Conservation (phyloP, 2,888 invertebrate genomes). For the Sepiola atlantica region DNA sequence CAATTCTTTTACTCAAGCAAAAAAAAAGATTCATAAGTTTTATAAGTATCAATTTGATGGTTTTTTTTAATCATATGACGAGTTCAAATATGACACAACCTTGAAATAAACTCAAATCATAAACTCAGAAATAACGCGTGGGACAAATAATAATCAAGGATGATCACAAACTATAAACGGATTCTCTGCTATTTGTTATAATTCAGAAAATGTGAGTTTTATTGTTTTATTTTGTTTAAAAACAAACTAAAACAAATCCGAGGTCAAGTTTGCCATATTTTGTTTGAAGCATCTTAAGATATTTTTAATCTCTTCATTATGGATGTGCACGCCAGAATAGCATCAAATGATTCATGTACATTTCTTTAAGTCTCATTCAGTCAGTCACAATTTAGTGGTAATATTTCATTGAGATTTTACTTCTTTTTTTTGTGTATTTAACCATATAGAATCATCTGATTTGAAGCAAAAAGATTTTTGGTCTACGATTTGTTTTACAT, state of each 20-base stretch:
- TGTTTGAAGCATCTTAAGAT: background rate
- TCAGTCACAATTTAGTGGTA: background rate
- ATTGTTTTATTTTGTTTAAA: background rate
- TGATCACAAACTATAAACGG: background rate
- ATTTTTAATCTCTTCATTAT: background rate
- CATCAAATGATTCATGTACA: background rate
- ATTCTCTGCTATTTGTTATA: background rate
- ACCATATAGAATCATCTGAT: background rate
- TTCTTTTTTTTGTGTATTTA: background rate
- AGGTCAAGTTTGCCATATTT: background rate
- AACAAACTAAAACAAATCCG: background rate
- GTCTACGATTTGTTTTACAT: background rate
- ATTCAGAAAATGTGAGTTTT: background rate
- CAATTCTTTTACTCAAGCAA: too few species aligned
- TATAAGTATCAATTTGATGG: too few species aligned
- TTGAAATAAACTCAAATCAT: too few species aligned
- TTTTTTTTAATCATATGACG: too few species aligned
- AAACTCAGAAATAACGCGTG: background rate
- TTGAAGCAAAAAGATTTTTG: background rate
- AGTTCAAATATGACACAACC: too few species aligned
- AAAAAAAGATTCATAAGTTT: too few species aligned
- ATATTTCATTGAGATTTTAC: background rate
- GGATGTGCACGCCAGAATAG: background rate
- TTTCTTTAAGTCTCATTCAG: background rate
- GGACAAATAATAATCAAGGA: background rate